These are phyloP conservation scores for Macrochelys suwanniensis DNA, from an alignment of 2,797 vertebrate species.

Conservation along the genomic window DNA sequence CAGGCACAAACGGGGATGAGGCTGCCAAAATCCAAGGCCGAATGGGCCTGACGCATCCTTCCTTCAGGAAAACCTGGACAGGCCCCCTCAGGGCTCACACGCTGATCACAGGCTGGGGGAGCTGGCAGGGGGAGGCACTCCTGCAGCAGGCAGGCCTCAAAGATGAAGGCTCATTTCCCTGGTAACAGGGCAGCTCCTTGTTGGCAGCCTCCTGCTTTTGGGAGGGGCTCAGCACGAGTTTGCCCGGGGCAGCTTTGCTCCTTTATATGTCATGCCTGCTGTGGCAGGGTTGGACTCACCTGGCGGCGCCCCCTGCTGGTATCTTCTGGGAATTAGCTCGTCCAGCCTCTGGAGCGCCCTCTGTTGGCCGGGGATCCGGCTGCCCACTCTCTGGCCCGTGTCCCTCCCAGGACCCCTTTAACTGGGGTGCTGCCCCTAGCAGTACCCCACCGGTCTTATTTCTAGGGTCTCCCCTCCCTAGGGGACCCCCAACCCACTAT, in stretches of 20 bases:
- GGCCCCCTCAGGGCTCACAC: not conserved
- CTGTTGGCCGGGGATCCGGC: too few species aligned
- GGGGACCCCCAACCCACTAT: too few species aligned
- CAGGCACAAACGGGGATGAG: not conserved
- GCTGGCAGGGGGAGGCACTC: too few species aligned
- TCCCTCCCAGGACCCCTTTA: too few species aligned
- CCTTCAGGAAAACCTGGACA: not conserved
- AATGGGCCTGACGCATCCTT: not conserved
- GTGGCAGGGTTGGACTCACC: too few species aligned
- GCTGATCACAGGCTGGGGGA: not conserved
- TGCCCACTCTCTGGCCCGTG: too few species aligned
- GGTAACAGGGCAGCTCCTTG: not conserved
- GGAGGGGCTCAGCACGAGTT: not conserved
- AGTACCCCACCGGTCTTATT: too few species aligned
- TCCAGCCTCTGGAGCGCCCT: too few species aligned
- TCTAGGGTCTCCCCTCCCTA: too few species aligned
- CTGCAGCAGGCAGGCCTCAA: not conserved
- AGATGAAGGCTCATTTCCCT: not conserved
- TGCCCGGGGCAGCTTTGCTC: not conserved
- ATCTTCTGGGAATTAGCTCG: too few species aligned
- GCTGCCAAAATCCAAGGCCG: not conserved
- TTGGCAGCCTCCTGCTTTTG: not conserved
- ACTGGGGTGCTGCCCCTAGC: too few species aligned
- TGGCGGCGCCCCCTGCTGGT: too few species aligned
- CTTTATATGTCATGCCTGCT: not conserved